Conservation (phyloP, 2,888 invertebrate genomes). For the Glyphotaelius pellucidus region DNA sequence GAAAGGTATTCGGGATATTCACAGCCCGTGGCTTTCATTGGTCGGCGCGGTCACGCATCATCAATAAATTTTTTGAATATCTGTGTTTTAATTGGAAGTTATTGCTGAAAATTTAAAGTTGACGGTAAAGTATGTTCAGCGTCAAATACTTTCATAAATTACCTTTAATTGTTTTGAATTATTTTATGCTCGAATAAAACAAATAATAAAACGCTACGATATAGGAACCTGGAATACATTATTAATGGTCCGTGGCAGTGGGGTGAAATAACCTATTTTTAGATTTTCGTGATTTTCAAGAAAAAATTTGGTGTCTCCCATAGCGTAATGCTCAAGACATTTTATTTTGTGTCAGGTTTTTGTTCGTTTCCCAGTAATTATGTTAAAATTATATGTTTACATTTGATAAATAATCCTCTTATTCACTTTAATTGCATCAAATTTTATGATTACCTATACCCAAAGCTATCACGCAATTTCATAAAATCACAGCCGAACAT, state of each 20-base stretch:
- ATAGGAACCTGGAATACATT: not conserved
- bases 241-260: not conserved
- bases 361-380: not conserved
- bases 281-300: not conserved
- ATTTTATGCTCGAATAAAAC: not conserved
- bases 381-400: no score
- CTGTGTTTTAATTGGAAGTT: not conserved
- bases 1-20: conserved; percentile 49
- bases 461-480: no score
- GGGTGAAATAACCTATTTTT: not conserved
- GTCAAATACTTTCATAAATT: not conserved
- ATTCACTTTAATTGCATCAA: no score
- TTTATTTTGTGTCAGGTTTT: not conserved
- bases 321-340: not conserved
- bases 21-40: conserved; percentile 11
- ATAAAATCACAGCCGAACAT: no score
- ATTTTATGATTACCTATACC: no score
- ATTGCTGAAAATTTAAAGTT: conserved; percentile 2
- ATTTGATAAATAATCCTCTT: no score
- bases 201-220: not conserved
- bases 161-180: not conserved
- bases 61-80: conserved; percentile 36
- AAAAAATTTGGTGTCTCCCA: not conserved
- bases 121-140: not conserved
- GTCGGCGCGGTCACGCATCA: conserved; percentile 38